Conservation (phyloP, 2,113 vertebrate genomes). For the Poecile atricapillus region DNA sequence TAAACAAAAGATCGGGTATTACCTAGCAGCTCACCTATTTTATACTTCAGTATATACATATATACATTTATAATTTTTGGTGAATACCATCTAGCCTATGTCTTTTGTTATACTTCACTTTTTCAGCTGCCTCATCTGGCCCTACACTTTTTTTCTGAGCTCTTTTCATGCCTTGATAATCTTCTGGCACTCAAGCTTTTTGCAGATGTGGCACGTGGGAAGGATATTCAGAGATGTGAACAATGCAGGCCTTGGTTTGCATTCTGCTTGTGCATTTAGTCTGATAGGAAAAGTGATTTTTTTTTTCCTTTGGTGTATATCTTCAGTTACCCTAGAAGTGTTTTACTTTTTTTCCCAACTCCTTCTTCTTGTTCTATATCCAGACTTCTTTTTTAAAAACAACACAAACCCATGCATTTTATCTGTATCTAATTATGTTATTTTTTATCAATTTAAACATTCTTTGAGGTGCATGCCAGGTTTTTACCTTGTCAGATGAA, state of each 20-base stretch:
- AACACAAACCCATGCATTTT: background rate
- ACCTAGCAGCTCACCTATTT: background rate
- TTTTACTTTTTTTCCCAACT: background rate
- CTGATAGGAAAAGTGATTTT: background rate
- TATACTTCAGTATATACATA: background rate
- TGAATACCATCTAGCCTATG: background rate
- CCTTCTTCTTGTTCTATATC: background rate
- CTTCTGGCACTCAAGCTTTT: background rate
- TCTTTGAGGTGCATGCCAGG: background rate
- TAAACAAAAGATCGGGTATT: background rate
- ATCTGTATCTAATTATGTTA: background rate
- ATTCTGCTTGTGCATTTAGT: background rate
- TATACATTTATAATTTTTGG: background rate
- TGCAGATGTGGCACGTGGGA: background rate
- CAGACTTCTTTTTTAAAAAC: background rate
- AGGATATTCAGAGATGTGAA: background rate
- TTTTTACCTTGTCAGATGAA: background rate
- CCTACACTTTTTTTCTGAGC: background rate
- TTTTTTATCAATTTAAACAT: background rate
- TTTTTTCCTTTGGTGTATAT: background rate
- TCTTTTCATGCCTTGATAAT: background rate
- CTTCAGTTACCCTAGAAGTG: background rate
- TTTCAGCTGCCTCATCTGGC: background rate
- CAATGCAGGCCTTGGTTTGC: background rate
- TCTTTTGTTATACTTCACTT: background rate